Evolutionary conservation across 2,113 vertebrate species (phyloP), one percentile per base, ranked within the genome.

Genomic region (Otis tarda): DNA sequence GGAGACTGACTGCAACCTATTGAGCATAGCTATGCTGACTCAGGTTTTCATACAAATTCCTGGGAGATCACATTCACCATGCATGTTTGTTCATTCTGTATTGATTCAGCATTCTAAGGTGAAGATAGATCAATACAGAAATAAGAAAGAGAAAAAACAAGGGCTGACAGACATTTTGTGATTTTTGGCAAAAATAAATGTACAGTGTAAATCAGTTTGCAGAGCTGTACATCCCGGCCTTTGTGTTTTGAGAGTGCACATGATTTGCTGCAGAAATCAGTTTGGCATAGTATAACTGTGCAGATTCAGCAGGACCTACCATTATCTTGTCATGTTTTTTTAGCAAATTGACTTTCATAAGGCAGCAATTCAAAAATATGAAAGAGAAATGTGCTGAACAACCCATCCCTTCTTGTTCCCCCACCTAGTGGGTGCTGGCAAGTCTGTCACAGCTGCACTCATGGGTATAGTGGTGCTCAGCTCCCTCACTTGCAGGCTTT

Each of bases 241-340:
- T 94, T 95, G 83, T 96, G 83, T 69, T 89, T 64, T 63, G 57
- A 57, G 65, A 85, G 53, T 8, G 37, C 86, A 39, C 65, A 15
- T 84, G 94, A 92, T 91, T 93, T 87, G 76, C 83, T 92, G 83
- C 92, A 84, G 89, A 82, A 84, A 89, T 96, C 86, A 79, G 73
- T 75, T 84, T 92, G 86, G 76, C 65, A 12, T 6, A 57, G 73
- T 23, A 7, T 30, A 77, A 73, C 93, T 68, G 41, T 95, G 90
- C 76, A 56, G 33, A 96, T 96, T 94, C 93, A 90, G 88, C 92
- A 83, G 60, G 78, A 78, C 73, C 77, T 76, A 79, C 91, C 73
- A 91, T 94, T 95, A 94, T 91, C 83, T 90, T 95, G 92, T 96
- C 76, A 81, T 94, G 92, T 75, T 89, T 95, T 95, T 93, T 77